phyloP scores from a whole-genome alignment of 2,888 invertebrate genomes.

The Zootermopsis nevadensis region DNA sequence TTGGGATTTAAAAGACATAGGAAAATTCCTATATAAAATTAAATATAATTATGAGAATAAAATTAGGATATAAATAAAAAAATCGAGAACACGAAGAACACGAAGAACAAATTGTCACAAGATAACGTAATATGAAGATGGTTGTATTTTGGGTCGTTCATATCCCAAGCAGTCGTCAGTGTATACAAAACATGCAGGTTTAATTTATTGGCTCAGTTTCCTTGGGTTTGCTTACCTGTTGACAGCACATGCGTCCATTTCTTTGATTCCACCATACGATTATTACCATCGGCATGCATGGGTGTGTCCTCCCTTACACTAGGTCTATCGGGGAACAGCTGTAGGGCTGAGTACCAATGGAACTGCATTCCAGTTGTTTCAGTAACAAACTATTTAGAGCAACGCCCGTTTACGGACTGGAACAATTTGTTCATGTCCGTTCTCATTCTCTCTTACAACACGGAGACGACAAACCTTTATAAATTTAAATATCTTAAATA shows the following conservation, averaged over 20 bases:
- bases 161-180: no score
- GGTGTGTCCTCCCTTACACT: neutral
- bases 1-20: no score
- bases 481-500: no score
- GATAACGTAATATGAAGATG: no score
- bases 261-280: neutral
- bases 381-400: neutral
- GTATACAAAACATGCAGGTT: neutral
- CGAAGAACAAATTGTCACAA: no score
- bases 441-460: neutral
- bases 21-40: no score
- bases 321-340: neutral
- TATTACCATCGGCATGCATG: neutral
- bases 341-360: neutral
- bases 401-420: neutral
- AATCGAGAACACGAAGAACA: no score
- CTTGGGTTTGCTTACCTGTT: neutral
- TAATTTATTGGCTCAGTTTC: neutral
- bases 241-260: neutral
- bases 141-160: neutral
- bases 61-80: no score
- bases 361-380: neutral
- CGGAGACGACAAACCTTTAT: no score
- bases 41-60: no score
- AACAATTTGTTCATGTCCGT: neutral